Evolutionary conservation across 2,797 vertebrate genomes (phyloP).

Genomic region (Scolopax bukidnonensis): DNA sequence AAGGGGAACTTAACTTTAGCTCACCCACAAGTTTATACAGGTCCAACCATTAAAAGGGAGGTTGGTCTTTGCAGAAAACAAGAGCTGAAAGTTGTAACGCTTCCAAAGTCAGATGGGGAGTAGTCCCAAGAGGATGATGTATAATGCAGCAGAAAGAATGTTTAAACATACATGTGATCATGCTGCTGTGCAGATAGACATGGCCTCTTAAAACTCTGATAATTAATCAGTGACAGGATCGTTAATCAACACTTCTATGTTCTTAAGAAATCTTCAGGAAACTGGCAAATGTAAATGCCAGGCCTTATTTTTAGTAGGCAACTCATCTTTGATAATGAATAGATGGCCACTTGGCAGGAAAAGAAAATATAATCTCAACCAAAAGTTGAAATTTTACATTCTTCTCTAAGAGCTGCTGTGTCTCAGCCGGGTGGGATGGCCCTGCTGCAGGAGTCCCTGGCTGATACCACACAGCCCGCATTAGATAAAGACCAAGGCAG

Average conservation of each 20-base stretch:
- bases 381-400: neutral
- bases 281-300: neutral
- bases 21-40: slow-evolving; percentile 63
- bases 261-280: slow-evolving; percentile 9
- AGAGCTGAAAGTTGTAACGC: neutral
- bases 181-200: neutral
- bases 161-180: neutral
- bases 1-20: slow-evolving; percentile 42
- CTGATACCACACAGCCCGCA: neutral
- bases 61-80: neutral
- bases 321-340: neutral
- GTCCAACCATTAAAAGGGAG: neutral
- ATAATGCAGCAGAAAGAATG: neutral
- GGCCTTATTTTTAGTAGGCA: neutral
- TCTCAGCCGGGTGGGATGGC: neutral
- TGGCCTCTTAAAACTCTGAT: neutral
- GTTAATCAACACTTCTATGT: neutral
- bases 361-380: neutral
- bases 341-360: neutral
- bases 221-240: slow-evolving; percentile 5
- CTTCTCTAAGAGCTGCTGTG: neutral
- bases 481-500: neutral
- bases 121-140: neutral
- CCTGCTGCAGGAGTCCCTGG: neutral
- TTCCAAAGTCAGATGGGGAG: slow-evolving; percentile 23